Percentiles rank a stretch among this genome's conserved stretches.
Evolutionary conservation across 2,888 invertebrate species (phyloP).

Genomic region (Apamea sordens): DNA sequence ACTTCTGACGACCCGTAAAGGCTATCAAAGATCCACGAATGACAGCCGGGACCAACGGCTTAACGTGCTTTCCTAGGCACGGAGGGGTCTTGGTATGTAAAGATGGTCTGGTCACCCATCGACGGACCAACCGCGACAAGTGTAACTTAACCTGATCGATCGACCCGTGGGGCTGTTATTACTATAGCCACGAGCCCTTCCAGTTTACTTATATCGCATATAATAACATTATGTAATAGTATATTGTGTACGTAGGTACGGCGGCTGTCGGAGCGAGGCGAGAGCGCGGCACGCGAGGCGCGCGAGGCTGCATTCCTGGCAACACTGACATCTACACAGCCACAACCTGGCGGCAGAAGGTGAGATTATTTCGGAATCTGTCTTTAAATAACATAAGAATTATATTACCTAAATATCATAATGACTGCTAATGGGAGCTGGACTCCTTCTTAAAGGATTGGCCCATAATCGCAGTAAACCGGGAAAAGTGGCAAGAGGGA

Average conservation of each 20-base stretch:
- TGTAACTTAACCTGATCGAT: no score
- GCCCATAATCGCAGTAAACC: no score
- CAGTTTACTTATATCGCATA: not conserved
- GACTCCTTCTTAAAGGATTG: no score
- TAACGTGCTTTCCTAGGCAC: not conserved
- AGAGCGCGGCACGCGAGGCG: constrained; percentile 93
- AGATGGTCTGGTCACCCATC: no score
- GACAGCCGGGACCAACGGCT: not conserved
- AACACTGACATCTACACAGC: constrained; percentile 94
- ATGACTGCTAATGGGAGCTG: no score
- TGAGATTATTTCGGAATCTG: constrained; percentile 58
- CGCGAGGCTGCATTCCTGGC: constrained; percentile 95
- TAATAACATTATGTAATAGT: not conserved
- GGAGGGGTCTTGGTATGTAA: not conserved
- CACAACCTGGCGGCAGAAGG: constrained; percentile 93
- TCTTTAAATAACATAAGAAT: not conserved
- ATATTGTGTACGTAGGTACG: constrained; percentile 90
- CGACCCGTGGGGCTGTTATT: not conserved
- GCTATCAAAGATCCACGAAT: not conserved
- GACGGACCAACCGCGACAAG: not conserved
- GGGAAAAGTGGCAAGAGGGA: no score
- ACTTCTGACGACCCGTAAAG: not conserved
- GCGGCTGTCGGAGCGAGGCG: constrained; percentile 94
- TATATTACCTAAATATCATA: not conserved
- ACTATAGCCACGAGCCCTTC: not conserved